Percentiles rank a stretch among this genome's conserved stretches.
Evolutionary conservation across 1,140 invertebrate species (phyloP).

Genomic region (Procambarus virginalis): DNA sequence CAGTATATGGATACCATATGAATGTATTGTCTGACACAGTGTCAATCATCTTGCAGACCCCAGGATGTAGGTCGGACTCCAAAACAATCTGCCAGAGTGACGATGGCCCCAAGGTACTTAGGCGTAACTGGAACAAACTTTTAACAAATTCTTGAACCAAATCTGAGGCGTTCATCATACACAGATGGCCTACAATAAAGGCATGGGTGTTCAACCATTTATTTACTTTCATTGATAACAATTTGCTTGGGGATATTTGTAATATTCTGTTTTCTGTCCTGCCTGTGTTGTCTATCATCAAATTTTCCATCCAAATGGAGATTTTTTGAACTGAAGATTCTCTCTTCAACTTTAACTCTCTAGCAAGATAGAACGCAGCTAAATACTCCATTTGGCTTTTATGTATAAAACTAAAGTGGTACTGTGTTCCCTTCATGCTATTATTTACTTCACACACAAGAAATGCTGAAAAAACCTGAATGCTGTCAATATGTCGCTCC

Average conservation of each 20-base stretch:
- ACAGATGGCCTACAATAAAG: slow-evolving; percentile 37
- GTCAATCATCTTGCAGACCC: slow-evolving; percentile 18
- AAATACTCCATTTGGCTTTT: slow-evolving; percentile 61
- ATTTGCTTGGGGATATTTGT: neutral
- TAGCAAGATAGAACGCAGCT: slow-evolving; percentile 8
- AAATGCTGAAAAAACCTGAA: slow-evolving; percentile 48
- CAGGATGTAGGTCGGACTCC: slow-evolving; percentile 35
- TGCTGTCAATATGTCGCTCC: neutral
- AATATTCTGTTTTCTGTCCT: neutral
- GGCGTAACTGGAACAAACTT: neutral
- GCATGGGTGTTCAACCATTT: slow-evolving; percentile 19
- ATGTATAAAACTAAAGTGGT: slow-evolving; percentile 43
- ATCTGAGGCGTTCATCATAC: neutral
- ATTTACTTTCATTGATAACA: neutral
- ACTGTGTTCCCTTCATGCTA: slow-evolving; percentile 3
- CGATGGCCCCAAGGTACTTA: neutral
- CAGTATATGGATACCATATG: slow-evolving; percentile 22
- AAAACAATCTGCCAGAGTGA: slow-evolving; percentile 29
- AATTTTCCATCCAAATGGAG: too few relatives aligned
- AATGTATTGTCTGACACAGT: neutral
- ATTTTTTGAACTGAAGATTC: neutral
- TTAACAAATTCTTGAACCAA: neutral
- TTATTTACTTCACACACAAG: slow-evolving; percentile 45
- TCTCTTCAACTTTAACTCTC: neutral
- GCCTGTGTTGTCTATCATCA: too few relatives aligned